phyloP scores from a whole-genome alignment of 2,113 vertebrate species.

The Helogale parvula region DNA sequence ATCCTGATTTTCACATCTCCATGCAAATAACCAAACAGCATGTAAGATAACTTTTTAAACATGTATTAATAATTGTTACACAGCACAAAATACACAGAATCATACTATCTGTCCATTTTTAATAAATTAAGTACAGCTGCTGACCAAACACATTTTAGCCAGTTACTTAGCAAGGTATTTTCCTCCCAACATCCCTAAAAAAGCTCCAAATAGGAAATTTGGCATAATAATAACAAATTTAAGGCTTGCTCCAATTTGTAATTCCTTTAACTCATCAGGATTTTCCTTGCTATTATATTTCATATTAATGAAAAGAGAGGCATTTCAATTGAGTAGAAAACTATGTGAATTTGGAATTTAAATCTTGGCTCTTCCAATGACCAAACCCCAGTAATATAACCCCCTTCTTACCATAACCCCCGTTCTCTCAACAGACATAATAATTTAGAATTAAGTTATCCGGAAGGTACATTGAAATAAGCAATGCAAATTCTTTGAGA shows the following conservation, averaged over 20 bases:
- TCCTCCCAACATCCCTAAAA: not conserved
- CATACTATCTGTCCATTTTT: not conserved
- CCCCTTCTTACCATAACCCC: not conserved
- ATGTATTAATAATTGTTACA: not conserved
- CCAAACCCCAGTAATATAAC: not conserved
- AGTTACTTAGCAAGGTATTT: not conserved
- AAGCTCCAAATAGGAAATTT: not conserved
- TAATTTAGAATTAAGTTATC: not conserved
- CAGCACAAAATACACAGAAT: not conserved
- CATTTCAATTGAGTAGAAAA: not conserved
- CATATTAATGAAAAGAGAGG: not conserved
- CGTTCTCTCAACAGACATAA: not conserved
- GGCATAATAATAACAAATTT: not conserved
- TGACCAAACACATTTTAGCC: not conserved
- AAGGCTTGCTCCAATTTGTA: not conserved
- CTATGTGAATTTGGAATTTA: constrained; percentile 6
- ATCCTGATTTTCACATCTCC: not conserved
- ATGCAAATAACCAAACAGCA: not conserved
- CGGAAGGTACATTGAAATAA: not conserved
- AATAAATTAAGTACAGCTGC: not conserved
- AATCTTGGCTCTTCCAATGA: not conserved
- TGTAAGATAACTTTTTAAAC: not conserved
- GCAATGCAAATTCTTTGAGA: not conserved
- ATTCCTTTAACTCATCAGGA: not conserved
- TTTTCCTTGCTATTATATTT: not conserved